phyloP scores from a whole-genome alignment of 2,888 invertebrate genomes.

The Allygus modestus region DNA sequence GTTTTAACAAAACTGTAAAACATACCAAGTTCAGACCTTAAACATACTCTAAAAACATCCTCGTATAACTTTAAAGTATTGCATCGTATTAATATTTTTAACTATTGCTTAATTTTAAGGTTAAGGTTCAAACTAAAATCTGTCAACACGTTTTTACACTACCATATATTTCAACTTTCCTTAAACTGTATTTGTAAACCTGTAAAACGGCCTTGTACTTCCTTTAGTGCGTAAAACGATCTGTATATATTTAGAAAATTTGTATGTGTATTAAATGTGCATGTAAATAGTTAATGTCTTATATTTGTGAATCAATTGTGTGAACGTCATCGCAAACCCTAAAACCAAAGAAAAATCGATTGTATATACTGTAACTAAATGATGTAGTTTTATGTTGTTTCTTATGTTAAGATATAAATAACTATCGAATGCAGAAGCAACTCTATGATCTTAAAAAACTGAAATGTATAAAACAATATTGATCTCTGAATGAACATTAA shows the following conservation, averaged over 20 bases:
- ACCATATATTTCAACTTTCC: not conserved
- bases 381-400: conserved; percentile 45
- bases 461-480: not conserved
- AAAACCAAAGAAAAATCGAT: conserved; percentile 60
- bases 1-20: too few relatives aligned
- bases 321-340: conserved; percentile 9
- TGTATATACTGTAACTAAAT: conserved; percentile 63
- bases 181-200: not conserved
- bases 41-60: too few relatives aligned
- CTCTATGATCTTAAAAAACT: too few relatives aligned
- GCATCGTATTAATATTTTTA: too few relatives aligned
- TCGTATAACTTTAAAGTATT: too few relatives aligned
- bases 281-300: conserved; percentile 39
- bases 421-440: not conserved
- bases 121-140: too few relatives aligned
- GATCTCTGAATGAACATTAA: too few relatives aligned
- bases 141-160: not conserved
- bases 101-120: not conserved
- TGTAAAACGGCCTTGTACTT: conserved; percentile 42
- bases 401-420: conserved; percentile 18
- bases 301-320: conserved; percentile 34
- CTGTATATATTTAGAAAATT: conserved; percentile 45
- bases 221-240: not conserved
- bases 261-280: conserved; percentile 45
- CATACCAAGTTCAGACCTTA: too few relatives aligned